Evolutionary conservation across 2,888 invertebrate genomes (phyloP), one percentile per base, ranked within the genome.

Genomic region (Ceriagrion tenellum): DNA sequence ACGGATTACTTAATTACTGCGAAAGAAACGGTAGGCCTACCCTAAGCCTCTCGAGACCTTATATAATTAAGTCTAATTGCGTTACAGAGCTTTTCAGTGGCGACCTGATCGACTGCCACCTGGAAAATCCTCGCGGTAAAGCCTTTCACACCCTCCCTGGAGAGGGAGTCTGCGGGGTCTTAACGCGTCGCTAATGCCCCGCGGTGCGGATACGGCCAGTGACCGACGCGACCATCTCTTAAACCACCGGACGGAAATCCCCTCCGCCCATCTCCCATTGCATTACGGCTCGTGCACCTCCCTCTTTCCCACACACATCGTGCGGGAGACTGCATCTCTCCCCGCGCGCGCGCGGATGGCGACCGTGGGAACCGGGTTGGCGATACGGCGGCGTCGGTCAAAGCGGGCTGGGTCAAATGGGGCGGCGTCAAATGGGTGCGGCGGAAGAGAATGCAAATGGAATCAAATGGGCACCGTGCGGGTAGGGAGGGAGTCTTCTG

Each of bases 161-260:
- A 20, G 18, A 2, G n/a, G 69, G 26, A 26, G n/a, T 18, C 1
- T 26, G 26, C 2, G 18, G 30, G 81, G 81, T 81, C 81, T 81
- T 81, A 81, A 81, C 81, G 81, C 81, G 81, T 30, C 81, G 81
- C 81, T 81, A 81, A 81, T 81, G 35, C 81, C 81, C 35, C 1
- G 0, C 1, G 81, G 1, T 20, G 3, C 1, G 69, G 69, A 69
- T 81, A 35, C 35, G n/a, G 81, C 30, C 26, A 35, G 81, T 81
- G 81, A 35, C 81, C 81, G 81, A 81, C 30, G 81, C 81, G 26
- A 81, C 81, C 81, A 35, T 81, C 81, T 81, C 81, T 81, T 81
- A 81, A 81, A 81, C 81, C 81, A 81, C 81, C 81, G 30, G n/a
- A 35, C 35, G 81, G 13, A 20, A 81, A 16, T 81, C 81, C 81